phyloP scores from a whole-genome alignment of 37 sponge, comb jelly and placozoan species.

The Dysidea cf. avara region DNA sequence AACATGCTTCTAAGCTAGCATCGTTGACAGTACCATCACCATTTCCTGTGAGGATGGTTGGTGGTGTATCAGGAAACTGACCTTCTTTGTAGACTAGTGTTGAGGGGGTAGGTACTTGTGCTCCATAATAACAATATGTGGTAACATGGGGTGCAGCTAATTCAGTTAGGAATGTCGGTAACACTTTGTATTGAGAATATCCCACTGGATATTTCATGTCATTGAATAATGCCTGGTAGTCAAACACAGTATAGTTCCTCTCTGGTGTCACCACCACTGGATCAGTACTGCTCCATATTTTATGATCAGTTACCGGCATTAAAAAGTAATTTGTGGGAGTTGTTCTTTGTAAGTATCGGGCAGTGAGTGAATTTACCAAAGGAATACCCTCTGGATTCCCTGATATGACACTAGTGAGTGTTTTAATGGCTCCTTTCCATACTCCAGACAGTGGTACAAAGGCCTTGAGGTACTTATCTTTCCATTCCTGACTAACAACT shows the following conservation, averaged over 20 bases:
- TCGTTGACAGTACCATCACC: slow-evolving; percentile 79
- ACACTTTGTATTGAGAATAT: slow-evolving; percentile 10
- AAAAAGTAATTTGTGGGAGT: slow-evolving; percentile 11
- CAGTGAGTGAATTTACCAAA: not conserved
- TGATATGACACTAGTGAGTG: not conserved
- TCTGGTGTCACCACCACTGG: slow-evolving; percentile 22
- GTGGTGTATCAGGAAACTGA: not conserved
- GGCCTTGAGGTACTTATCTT: slow-evolving; percentile 52
- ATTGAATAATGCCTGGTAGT: slow-evolving; percentile 57
- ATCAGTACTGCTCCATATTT: slow-evolving; percentile 7
- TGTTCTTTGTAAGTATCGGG: not conserved
- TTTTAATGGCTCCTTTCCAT: slow-evolving; percentile 27
- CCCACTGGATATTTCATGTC: slow-evolving; percentile 42
- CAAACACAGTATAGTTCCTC: slow-evolving; percentile 64
- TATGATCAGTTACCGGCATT: slow-evolving; percentile 7
- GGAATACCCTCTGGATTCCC: not conserved
- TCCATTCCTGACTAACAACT: slow-evolving; percentile 52
- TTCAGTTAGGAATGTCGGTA: not conserved
- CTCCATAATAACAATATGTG: slow-evolving; percentile 56
- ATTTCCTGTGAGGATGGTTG: slow-evolving; percentile 17
- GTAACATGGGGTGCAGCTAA: slow-evolving; percentile 35
- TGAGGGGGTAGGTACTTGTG: slow-evolving; percentile 21
- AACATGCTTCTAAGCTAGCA: slow-evolving; percentile 52
- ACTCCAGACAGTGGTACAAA: slow-evolving; percentile 49
- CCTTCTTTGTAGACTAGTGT: slow-evolving; percentile 38